Conservation (phyloP, 2,113 vertebrate genomes). For the Grammomys surdaster region DNA sequence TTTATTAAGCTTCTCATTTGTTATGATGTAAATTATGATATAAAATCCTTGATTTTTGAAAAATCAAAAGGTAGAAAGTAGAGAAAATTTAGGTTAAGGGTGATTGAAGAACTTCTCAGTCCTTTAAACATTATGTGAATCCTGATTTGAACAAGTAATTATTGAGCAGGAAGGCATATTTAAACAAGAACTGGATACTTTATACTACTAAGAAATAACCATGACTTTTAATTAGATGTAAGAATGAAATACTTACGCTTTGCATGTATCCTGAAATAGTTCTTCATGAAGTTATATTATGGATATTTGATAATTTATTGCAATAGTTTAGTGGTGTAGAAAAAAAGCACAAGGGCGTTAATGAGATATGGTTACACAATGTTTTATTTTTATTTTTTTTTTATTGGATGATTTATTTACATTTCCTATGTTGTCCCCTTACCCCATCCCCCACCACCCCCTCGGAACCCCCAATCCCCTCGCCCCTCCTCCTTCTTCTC, state of each 20-base stretch:
- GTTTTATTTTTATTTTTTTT: too few species aligned
- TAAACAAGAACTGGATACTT: background rate
- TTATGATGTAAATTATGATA: background rate
- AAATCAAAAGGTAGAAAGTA: background rate
- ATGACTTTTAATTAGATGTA: background rate
- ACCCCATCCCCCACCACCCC: too few species aligned
- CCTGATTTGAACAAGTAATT: background rate
- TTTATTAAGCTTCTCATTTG: background rate
- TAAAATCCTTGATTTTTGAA: background rate
- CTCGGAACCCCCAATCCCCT: too few species aligned
- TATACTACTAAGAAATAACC: background rate
- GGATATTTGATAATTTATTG: background rate
- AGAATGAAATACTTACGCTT: background rate
- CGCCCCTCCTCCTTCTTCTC: too few species aligned
- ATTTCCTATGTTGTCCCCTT: too few species aligned
- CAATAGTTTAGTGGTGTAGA: background rate
- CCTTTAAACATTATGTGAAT: background rate
- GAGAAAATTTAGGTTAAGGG: background rate
- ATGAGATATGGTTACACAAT: background rate
- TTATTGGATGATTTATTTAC: too few species aligned
- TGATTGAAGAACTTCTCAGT: background rate
- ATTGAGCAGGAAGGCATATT: background rate
- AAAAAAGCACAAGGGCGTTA: background rate
- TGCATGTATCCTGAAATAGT: background rate
- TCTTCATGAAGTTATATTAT: background rate